A percentile compares a stretch with the other conserved stretches of the same genome.
These are phyloP conservation scores for Leptocoma aspasia DNA, from an alignment of 2,113 vertebrate species.

Conservation along the genomic window DNA sequence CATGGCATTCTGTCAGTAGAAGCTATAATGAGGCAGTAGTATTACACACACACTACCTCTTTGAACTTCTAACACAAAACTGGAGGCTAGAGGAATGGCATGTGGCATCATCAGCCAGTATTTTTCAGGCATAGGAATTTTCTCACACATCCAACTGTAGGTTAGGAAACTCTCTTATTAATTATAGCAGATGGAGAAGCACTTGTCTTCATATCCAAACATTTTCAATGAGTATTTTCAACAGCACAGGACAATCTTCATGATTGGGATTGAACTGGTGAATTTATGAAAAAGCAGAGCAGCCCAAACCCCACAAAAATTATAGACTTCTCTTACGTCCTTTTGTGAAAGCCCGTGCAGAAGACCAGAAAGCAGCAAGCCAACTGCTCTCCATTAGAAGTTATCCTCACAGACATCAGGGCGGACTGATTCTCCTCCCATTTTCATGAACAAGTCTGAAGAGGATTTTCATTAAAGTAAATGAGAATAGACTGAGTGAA, in stretches of 20 bases:
- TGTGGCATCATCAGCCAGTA: neutral
- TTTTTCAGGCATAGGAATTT: slow-evolving; percentile 36
- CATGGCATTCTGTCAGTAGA: neutral
- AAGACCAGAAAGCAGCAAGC: neutral
- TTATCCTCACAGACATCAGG: neutral
- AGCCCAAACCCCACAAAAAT: neutral
- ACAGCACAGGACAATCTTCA: neutral
- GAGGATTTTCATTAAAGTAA: slow-evolving; percentile 33
- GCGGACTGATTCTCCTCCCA: neutral
- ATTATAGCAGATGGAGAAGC: neutral
- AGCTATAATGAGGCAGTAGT: neutral
- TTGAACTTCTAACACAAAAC: slow-evolving; percentile 32
- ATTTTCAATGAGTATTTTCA: neutral
- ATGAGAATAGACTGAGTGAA: neutral
- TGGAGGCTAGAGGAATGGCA: slow-evolving; percentile 6
- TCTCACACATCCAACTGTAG: slow-evolving; percentile 35
- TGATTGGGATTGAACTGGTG: neutral
- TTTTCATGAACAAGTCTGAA: slow-evolving; percentile 8
- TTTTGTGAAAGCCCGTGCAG: neutral
- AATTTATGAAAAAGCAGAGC: neutral
- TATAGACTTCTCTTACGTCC: neutral
- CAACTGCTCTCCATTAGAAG: neutral
- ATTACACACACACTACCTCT: neutral
- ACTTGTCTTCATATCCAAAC: neutral
- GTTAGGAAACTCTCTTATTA: slow-evolving; percentile 19